phyloP scores from a whole-genome alignment of 2,113 vertebrate species.

The Collichthys lucidus region DNA sequence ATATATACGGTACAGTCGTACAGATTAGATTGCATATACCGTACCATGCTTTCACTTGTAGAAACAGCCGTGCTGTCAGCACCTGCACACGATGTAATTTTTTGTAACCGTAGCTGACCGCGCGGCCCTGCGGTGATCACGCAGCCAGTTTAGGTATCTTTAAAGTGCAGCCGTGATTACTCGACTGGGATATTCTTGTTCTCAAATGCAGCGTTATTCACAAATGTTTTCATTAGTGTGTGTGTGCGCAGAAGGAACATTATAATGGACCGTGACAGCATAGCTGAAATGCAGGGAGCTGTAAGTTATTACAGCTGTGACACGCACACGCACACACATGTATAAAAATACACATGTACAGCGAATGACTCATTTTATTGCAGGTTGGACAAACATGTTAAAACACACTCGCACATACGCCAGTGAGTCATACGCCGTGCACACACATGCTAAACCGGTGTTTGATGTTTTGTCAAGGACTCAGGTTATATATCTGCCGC shows the following conservation, averaged over 20 bases:
- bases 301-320: slow-evolving; percentile 78
- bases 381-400: slow-evolving; percentile 78
- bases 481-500: slow-evolving; percentile 65
- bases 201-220: slow-evolving; percentile 33
- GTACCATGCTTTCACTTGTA: slow-evolving; percentile 35
- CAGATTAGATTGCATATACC: slow-evolving; percentile 1
- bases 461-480: slow-evolving; percentile 79
- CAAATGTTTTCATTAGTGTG: slow-evolving; percentile 52
- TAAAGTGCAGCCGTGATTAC: slow-evolving; percentile 45
- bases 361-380: slow-evolving; percentile 68
- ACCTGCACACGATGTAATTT: slow-evolving; percentile 60
- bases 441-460: slow-evolving; percentile 65
- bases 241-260: slow-evolving; percentile 48
- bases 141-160: slow-evolving; percentile 32
- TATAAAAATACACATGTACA: slow-evolving; percentile 22
- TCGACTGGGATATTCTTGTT: slow-evolving; percentile 42
- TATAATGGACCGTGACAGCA: slow-evolving; percentile 70
- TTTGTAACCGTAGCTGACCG: slow-evolving; percentile 43
- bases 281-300: slow-evolving; percentile 71
- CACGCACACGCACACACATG: slow-evolving; percentile 29
- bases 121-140: slow-evolving; percentile 32
- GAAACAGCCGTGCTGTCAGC: slow-evolving; percentile 57
- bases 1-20: slow-evolving; percentile 28
- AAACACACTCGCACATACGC: slow-evolving; percentile 70
- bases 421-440: slow-evolving; percentile 69